These are phyloP conservation scores for Bothrops alternatus DNA, from an alignment of 2,797 vertebrate genomes.

Conservation along the genomic window DNA sequence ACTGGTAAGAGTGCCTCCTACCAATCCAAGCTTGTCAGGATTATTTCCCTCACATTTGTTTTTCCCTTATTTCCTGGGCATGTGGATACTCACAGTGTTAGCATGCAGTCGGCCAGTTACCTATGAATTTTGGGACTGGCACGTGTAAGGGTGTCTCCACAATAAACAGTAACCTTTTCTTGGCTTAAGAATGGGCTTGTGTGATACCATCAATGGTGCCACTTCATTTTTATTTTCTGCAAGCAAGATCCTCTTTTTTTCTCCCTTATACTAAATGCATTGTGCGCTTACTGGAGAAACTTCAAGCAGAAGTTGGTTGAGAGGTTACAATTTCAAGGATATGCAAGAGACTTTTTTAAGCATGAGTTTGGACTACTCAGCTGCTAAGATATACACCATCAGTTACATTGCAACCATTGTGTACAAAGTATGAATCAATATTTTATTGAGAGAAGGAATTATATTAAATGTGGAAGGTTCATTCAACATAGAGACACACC, in stretches of 20 bases:
- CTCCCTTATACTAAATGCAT: background rate
- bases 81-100: background rate
- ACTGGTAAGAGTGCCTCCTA: no score
- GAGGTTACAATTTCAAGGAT: background rate
- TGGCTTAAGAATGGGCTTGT: background rate
- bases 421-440: slow-evolving; percentile 8
- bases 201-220: background rate
- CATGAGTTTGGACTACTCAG: background rate
- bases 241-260: background rate
- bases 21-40: no score
- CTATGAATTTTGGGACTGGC: background rate
- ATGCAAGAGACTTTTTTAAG: background rate
- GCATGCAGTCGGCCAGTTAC: background rate
- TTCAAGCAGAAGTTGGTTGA: background rate
- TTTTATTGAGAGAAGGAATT: slow-evolving; percentile 1
- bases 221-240: background rate
- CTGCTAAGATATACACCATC: background rate
- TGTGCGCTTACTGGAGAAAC: background rate
- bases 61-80: no score
- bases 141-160: background rate
- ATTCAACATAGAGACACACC: slow-evolving; percentile 1
- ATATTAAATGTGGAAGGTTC: slow-evolving; percentile 3
- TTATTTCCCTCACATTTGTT: no score
- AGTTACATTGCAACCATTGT: background rate
- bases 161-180: background rate